Base-by-base conservation (phyloP, 2,888 invertebrate species). In the Loripinus fragilis region DNA sequence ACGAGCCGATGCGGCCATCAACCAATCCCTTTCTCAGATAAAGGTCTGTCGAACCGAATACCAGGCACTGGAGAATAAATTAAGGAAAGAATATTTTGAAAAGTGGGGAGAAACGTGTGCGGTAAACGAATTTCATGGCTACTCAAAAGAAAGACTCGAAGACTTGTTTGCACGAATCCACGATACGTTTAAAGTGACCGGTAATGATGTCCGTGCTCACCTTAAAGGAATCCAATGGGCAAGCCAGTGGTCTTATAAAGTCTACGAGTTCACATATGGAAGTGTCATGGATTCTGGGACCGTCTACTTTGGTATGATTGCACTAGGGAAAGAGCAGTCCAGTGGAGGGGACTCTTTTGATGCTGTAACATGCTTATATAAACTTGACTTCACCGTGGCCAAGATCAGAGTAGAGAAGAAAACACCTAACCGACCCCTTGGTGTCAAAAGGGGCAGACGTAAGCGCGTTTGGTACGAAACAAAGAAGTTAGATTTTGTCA, bases 221-320 rank as follows among this genome's bases (percentile, higher is more conserved):
- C 23, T 71, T 7, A 52, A 25, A 25, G 71, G 52, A 1, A 55
- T 71, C 2, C 71, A 50, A 20, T 71, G 55, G 33, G 33, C 35
- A 10, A 25, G 30, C 20, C 23, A 28, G n/a, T 25, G 45, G 45
- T 28, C 25, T 12, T 25, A 48, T 17, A 71, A 55, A 33, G 35
- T 52, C 7, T 71, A 33, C 30, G 71, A 71, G 55, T 71, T 71
- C 25, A 30, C 35, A 12, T 71, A 55, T n/a, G 71, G 71, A 38
- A 28, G 55, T 10, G 17, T 33, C 3, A 28, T 52, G 20, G 35
- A 38, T 35, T 38, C 71, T 1, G 71, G 71, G 0, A 71, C 28
- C 1, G 12, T 71, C 17, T 30, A 71, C n/a, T 71, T 71, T 15
- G 71, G 71, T n/a, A 52, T 55, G 33, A 41, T 71, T 15, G 55